A percentile compares a stretch with the other conserved stretches of the same genome.
Conservation (phyloP, 2,113 vertebrate genomes). For the Oreochromis spilurus region DNA sequence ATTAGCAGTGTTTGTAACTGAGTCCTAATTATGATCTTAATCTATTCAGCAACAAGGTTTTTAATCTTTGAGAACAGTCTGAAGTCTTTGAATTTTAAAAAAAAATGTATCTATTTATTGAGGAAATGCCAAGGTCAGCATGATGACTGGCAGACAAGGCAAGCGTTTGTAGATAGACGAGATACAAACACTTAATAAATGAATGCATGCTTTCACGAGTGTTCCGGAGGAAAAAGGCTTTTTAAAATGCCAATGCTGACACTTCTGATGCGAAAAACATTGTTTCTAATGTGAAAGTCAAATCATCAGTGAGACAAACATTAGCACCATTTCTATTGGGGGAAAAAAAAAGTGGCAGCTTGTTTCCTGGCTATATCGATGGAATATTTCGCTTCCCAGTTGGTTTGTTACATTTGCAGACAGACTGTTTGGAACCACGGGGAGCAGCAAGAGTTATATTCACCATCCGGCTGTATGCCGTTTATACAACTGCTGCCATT, state of each 20-base stretch:
- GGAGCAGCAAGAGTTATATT: neutral
- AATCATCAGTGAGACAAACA: neutral
- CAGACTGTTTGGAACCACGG: neutral
- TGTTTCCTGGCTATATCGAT: neutral
- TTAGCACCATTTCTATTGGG: neutral
- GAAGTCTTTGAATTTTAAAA: neutral
- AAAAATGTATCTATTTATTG: neutral
- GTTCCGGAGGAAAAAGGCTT: neutral
- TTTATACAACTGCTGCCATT: neutral
- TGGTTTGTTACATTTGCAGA: neutral
- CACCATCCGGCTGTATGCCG: neutral
- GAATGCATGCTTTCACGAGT: neutral
- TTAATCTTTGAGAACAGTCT: neutral
- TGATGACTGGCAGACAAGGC: neutral
- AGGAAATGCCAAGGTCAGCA: neutral
- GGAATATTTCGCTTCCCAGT: neutral
- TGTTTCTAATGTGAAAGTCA: neutral
- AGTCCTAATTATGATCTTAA: neutral
- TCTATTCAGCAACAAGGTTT: neutral
- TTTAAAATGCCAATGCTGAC: neutral
- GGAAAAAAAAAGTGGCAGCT: neutral
- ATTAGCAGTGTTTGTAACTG: neutral
- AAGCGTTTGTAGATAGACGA: neutral
- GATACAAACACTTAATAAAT: neutral
- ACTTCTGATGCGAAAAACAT: neutral